Conservation (phyloP, 2,113 vertebrate species). For the Eretmochelys imbricata region DNA sequence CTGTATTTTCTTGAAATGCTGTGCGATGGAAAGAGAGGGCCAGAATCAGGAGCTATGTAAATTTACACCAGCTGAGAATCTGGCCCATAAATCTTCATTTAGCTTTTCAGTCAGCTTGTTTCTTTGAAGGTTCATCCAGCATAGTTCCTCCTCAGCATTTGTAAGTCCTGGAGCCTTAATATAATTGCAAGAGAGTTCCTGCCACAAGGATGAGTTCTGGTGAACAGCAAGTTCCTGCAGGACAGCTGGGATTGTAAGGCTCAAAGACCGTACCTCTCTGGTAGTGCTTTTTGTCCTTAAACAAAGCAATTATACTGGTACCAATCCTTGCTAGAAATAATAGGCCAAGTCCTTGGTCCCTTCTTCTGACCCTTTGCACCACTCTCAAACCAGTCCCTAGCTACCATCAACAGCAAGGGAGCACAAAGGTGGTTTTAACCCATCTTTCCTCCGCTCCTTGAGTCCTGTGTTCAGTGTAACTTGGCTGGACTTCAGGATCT, state of each 20-base stretch:
- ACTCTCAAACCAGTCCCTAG: background rate
- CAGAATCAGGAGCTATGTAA: background rate
- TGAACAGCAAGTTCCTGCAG: background rate
- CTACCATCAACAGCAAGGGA: background rate
- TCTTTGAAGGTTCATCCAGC: background rate
- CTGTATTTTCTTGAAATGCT: background rate
- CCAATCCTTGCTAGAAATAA: background rate
- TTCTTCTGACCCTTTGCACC: background rate
- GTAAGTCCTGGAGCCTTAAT: background rate
- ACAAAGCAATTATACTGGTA: background rate
- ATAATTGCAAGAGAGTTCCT: background rate
- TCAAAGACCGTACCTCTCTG: background rate
- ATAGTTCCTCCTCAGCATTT: background rate
- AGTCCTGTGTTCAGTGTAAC: background rate
- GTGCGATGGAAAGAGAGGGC: background rate
- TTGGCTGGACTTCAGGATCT: background rate
- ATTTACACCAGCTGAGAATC: background rate
- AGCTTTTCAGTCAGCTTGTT: background rate
- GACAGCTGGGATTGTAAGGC: rapidly evolving
- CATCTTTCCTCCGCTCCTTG: background rate
- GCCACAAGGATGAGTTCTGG: rapidly evolving
- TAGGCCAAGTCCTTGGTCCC: background rate
- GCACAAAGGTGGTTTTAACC: background rate
- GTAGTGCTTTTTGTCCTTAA: background rate
- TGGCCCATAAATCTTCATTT: background rate